Percentiles rank a stretch among this genome's conserved stretches.
Conservation (phyloP, 1,140 invertebrate genomes). For the Drosophila carrolli region DNA sequence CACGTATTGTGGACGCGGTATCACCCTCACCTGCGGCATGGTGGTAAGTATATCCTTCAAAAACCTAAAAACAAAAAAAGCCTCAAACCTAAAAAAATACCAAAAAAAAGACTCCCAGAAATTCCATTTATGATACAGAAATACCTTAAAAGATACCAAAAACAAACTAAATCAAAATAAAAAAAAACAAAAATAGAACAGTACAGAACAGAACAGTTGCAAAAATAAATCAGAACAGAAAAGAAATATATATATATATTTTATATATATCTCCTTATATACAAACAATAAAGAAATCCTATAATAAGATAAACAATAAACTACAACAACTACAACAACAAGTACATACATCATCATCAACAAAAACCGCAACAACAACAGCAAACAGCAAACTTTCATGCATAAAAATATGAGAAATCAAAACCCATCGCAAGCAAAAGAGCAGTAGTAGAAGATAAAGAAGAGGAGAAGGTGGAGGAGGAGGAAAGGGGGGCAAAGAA, state of each 20-base stretch:
- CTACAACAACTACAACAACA: constrained; percentile 37
- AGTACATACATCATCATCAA: constrained; percentile 50
- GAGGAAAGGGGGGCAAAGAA: constrained; percentile 1
- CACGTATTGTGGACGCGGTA: constrained; percentile 96
- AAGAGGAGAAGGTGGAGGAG: not conserved
- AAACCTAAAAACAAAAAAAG: constrained; percentile 31
- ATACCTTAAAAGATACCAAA: constrained; percentile 25
- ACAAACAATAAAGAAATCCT: constrained; percentile 12
- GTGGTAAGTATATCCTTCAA: constrained; percentile 91
- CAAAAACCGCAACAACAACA: constrained; percentile 41
- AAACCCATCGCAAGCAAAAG: constrained; percentile 4
- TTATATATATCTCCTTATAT: constrained; percentile 1
- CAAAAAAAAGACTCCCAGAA: constrained; percentile 16
- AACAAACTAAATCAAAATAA: constrained; percentile 11
- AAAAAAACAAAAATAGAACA: constrained; percentile 33
- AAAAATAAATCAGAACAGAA: constrained; percentile 16
- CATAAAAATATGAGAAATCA: constrained; percentile 25
- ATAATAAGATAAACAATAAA: constrained; percentile 30
- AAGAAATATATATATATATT: constrained; percentile 1
- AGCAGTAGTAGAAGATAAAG: constrained; percentile 3
- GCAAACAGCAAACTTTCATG: constrained; percentile 37
- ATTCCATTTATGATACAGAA: constrained; percentile 52
- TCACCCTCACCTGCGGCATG: constrained; percentile 95
- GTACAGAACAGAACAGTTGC: constrained; percentile 48
- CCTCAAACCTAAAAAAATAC: constrained; percentile 25